A percentile compares a stretch with the other conserved stretches of the same genome.
These are phyloP conservation scores for Trachymyrmex septentrionalis DNA, from an alignment of 1,140 invertebrate genomes.

Conservation along the genomic window DNA sequence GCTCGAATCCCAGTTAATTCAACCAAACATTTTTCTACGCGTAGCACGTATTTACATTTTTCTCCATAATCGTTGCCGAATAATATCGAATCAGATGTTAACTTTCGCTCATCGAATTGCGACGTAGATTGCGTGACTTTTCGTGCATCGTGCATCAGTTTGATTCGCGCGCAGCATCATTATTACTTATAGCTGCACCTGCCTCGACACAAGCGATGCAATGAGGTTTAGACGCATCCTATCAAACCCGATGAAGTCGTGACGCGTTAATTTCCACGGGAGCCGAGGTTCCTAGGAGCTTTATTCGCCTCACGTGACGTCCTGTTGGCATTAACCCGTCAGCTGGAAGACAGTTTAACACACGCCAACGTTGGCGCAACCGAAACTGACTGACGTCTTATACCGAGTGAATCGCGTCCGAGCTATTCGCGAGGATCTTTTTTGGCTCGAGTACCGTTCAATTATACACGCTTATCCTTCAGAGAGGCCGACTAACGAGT, in stretches of 20 bases:
- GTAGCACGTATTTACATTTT: too few species aligned
- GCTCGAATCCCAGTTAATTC: too few species aligned
- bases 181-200: constrained; percentile 26
- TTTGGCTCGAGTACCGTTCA: background rate
- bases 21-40: too few species aligned
- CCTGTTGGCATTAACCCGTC: constrained; percentile 73
- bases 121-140: constrained; percentile 60
- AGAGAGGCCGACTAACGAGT: background rate
- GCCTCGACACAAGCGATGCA: constrained; percentile 62
- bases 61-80: constrained; percentile 31
- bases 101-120: background rate
- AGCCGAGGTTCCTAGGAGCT: constrained; percentile 62
- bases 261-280: constrained; percentile 79
- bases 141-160: constrained; percentile 29
- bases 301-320: constrained; percentile 77
- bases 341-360: constrained; percentile 70
- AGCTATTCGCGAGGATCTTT: background rate
- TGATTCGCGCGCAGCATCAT: constrained; percentile 24
- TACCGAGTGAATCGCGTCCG: constrained; percentile 42
- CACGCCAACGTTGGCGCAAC: constrained; percentile 63
- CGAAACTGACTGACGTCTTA: constrained; percentile 58
- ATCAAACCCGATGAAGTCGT: constrained; percentile 77
- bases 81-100: background rate
- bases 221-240: constrained; percentile 69
- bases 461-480: constrained; percentile 15